Evolutionary conservation across 1,140 invertebrate species (phyloP), one percentile per base, ranked within the genome.

Genomic region (Chironomus tepperi): DNA sequence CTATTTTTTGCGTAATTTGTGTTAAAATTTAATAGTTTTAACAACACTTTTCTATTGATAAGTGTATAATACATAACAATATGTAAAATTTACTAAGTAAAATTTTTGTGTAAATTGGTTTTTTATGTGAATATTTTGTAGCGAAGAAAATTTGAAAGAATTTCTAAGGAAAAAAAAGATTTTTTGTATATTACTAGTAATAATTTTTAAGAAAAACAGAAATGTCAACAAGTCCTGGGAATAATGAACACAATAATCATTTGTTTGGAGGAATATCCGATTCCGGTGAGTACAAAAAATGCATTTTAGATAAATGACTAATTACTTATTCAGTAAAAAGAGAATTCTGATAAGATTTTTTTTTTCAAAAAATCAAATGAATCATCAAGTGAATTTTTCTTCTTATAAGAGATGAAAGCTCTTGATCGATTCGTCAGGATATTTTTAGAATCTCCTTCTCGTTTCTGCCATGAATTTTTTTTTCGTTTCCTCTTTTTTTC

Each of bases 371-470:
- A 57, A n/a, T n/a, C 47, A 57, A 12, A 57, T 57, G 47, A 57
- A 57, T 57, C 47, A 57, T 57, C 47, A 57, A 57, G 47, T 57
- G 47, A 57, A n/a, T 57, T 57, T 57, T 57, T 57, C n/a, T 57
- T 57, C 47, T 57, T 57, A 57, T 57, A 57, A 57, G 47, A 15
- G n/a, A n/a, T 57, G 12, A n/a, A n/a, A n/a, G 12, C 47, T 57
- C 47, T n/a, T 57, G 12, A 12, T 57, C n/a, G 47, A n/a, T 57
- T 57, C 12, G 47, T n/a, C 47, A 57, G 47, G 47, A 57, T 57
- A 57, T 57, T 57, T 57, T 57, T 57, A 57, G 47, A 57, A 57
- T 57, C 24, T 34, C 24, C 24, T 34, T 47, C 47, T 15, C 47
- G 47, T 57, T 57, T 57, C 47, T n/a, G 12, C 47, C 47, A 12